phyloP scores from a whole-genome alignment of 1,140 invertebrate genomes.

The Monomorium pharaonis region DNA sequence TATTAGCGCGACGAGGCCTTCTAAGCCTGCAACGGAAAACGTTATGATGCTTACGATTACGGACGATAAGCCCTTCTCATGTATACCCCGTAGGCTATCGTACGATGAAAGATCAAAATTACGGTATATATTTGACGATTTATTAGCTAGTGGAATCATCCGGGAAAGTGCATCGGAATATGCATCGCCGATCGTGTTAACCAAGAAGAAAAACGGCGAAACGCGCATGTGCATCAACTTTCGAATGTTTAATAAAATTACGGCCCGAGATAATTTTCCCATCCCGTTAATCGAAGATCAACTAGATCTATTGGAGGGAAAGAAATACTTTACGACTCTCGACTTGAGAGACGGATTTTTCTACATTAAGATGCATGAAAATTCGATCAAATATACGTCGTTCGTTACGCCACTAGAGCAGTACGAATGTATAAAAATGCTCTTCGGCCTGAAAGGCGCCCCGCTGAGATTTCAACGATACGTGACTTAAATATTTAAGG shows the following conservation, averaged over 20 bases:
- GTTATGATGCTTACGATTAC: no score
- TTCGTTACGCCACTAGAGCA: no score
- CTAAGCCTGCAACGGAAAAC: not conserved
- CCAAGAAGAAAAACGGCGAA: slow-evolving; percentile 70
- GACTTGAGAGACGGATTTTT: slow-evolving; percentile 16
- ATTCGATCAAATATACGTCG: slow-evolving; percentile 37
- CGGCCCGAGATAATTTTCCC: no score
- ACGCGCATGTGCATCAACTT: slow-evolving; percentile 29
- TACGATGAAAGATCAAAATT: no score
- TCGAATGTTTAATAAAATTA: no score
- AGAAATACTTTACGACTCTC: slow-evolving; percentile 3
- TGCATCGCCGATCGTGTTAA: slow-evolving; percentile 72
- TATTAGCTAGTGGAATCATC: no score
- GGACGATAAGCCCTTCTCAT: no score
- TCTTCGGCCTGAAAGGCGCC: slow-evolving; percentile 7
- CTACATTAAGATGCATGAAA: slow-evolving; percentile 24
- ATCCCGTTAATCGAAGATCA: no score
- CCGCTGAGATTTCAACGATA: slow-evolving; percentile 36
- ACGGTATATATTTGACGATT: slow-evolving; percentile 79
- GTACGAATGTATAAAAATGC: no score
- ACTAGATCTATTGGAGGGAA: not conserved
- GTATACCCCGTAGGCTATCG: no score
- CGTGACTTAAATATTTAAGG: slow-evolving; percentile 23
- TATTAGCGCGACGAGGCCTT: slow-evolving; percentile 15
- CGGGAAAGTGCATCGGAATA: slow-evolving; percentile 75